Base-by-base conservation (phyloP, 2,113 vertebrate species). In the Colossoma macropomum region DNA sequence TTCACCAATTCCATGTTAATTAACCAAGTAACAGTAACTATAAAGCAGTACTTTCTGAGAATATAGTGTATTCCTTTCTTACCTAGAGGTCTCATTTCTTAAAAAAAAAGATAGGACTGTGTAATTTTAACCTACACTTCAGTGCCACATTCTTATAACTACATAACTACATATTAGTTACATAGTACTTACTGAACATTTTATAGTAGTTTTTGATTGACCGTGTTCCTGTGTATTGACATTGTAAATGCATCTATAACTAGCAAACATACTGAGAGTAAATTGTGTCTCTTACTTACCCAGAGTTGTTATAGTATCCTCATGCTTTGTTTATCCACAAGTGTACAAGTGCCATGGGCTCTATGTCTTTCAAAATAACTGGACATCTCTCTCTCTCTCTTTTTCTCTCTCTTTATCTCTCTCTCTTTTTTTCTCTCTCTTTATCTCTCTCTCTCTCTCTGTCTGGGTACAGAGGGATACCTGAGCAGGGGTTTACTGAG, bases 391-490 rank as follows among this genome's bases (percentile, higher is more conserved):
- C 19, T 54, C n/a, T 38, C 21, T 38, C 56, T 75, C 32, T 28
- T 15, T 25, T 38, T 25, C 13, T 83, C 17, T 25, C 21, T 16
- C 19, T 34, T 45, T 75, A 23, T 38, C 69, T 50, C 56, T 65
- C 34, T 45, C 25, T 23, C 60, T 62, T n/a, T 28, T 15, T 25
- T 38, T 25, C 32, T 41, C 60, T 30, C n/a, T 48, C 19, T 54
- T 19, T 38, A 16, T 38, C 56, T 75, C 32, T 41, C 60, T 30
- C n/a, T 48, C 19, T 54, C n/a, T 38, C 21, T 38, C 56, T 75
- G 27, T n/a, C n/a, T n/a, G n/a, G 32, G n/a, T 74, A 83, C 75
- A 87, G 72, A 80, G 66, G 62, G 93, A 94, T 86, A 94, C 89
- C 91, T 90, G 93, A 94, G 90, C 82, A 84, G 89, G 65, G 87